These are phyloP conservation scores for Chaetodon auriga DNA, from an alignment of 2,113 vertebrate genomes.

Conservation along the genomic window DNA sequence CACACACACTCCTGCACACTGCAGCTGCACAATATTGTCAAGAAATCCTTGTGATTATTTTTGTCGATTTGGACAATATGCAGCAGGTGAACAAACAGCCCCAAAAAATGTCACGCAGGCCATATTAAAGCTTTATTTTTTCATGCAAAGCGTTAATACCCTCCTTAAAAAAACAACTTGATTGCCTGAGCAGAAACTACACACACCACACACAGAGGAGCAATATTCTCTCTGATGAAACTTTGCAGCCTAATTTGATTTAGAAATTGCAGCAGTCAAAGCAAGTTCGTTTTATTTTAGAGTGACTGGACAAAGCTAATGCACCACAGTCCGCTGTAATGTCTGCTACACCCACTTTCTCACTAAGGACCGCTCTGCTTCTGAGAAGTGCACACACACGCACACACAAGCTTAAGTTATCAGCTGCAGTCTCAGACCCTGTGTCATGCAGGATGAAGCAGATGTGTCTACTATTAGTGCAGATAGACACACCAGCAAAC, in stretches of 20 bases:
- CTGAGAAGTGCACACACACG: conserved; percentile 17
- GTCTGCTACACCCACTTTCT: not conserved
- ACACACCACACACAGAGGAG: not conserved
- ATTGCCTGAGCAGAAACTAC: not conserved
- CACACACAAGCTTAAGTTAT: not conserved
- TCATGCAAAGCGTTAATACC: not conserved
- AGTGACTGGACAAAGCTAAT: conserved; percentile 25
- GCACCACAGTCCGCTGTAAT: not conserved
- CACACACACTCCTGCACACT: not conserved
- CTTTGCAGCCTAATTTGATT: conserved; percentile 35
- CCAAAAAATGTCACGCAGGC: not conserved
- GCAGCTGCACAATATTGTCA: conserved; percentile 6
- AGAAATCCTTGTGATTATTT: not conserved
- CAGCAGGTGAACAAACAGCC: not conserved
- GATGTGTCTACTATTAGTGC: not conserved
- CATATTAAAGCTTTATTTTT: not conserved
- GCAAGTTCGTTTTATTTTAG: conserved; percentile 17
- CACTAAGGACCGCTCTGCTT: not conserved
- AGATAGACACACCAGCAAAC: not conserved
- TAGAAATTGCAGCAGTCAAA: conserved; percentile 24
- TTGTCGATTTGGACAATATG: not conserved
- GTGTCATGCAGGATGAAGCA: not conserved
- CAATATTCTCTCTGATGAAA: not conserved
- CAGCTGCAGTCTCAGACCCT: not conserved
- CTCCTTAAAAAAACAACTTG: not conserved